Conservation (phyloP, 2,888 invertebrate genomes). For the Altica lythri region DNA sequence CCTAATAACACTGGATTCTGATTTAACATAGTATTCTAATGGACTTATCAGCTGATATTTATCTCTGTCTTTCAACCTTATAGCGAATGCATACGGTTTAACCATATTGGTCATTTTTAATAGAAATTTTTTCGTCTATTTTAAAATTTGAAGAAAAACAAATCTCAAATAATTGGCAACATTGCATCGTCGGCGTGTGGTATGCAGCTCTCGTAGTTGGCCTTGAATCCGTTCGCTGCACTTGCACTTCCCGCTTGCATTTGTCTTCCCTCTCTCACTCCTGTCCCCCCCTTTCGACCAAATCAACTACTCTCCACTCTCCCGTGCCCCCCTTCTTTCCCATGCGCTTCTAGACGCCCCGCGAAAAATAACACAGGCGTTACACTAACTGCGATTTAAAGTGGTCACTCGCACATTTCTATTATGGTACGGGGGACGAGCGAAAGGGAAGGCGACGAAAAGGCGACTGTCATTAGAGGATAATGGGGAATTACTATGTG, state of each 20-base stretch:
- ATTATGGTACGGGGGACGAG: no score
- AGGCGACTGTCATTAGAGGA: no score
- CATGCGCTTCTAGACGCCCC: slow-evolving; percentile 15
- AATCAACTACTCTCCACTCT: slow-evolving; percentile 11
- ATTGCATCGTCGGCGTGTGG: slow-evolving; percentile 28
- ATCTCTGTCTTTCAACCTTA: no score
- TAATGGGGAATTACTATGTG: no score
- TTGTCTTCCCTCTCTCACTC: slow-evolving; percentile 35
- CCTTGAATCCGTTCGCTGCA: slow-evolving; percentile 60
- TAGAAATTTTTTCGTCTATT: no score
- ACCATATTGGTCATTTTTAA: no score
- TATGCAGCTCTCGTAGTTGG: slow-evolving; percentile 40
- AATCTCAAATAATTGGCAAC: slow-evolving; percentile 7
- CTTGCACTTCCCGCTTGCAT: slow-evolving; percentile 57
- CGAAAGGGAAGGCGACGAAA: no score
- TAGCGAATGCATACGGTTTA: no score
- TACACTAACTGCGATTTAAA: slow-evolving; percentile 5
- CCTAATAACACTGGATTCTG: no score
- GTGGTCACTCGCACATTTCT: slow-evolving; percentile 2
- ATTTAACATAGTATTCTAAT: no score
- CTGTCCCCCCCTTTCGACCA: slow-evolving; percentile 27
- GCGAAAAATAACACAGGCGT: slow-evolving; percentile 15
- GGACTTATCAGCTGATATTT: no score
- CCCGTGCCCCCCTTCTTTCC: slow-evolving; percentile 16
- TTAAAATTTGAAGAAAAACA: slow-evolving; percentile 7